A percentile compares a stretch with the other conserved stretches of the same genome.
These are phyloP conservation scores for Siniperca scherzeri DNA, from an alignment of 2,797 vertebrate genomes.

Conservation along the genomic window DNA sequence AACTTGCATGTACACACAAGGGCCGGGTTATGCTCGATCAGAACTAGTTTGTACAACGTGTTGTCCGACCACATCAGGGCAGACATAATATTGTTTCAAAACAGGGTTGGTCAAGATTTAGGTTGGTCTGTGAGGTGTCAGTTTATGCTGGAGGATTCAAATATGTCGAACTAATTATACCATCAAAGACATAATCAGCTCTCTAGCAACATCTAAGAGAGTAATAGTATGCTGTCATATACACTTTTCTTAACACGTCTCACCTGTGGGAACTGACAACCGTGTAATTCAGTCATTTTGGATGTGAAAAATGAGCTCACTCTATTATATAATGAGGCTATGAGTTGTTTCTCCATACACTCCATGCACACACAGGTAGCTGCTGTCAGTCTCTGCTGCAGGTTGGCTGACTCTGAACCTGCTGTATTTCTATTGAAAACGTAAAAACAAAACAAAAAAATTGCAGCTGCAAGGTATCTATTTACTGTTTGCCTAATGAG, in stretches of 20 bases:
- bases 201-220: neutral
- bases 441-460: neutral
- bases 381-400: constrained; percentile 5
- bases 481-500: constrained; percentile 46
- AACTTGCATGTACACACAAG: no score
- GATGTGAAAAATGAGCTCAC: constrained; percentile 77
- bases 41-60: no score
- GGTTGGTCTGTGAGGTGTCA: neutral
- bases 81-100: no score
- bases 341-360: constrained; percentile 14
- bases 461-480: constrained; percentile 12
- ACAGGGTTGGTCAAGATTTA: no score
- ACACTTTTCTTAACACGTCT: neutral
- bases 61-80: no score
- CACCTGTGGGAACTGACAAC: constrained; percentile 43
- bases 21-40: no score
- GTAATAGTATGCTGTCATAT: neutral
- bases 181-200: neutral
- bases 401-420: neutral
- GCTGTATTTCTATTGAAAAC: constrained; percentile 5
- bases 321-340: constrained; percentile 71
- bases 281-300: constrained; percentile 76
- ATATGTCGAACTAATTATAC: neutral
- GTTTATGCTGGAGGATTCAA: neutral
- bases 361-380: neutral